Evolutionary conservation across 2,888 invertebrate genomes (phyloP).

Genomic region (Pseudococcus jackbeardsleyi): DNA sequence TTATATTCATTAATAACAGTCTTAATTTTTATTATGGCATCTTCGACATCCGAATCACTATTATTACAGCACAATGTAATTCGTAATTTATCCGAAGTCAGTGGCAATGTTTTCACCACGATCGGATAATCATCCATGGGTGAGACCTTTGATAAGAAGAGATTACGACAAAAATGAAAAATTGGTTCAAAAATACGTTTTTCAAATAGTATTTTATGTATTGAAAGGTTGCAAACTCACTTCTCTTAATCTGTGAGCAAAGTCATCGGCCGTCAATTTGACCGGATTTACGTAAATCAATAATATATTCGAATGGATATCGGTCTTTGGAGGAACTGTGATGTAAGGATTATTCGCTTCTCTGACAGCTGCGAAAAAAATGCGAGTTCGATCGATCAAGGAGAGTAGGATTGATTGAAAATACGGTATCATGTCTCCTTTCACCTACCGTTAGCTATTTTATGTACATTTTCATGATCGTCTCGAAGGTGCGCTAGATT

Average conservation of each 20-base stretch:
- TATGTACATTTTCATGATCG: slow-evolving; percentile 81
- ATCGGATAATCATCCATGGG: no score
- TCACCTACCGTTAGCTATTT: slow-evolving; percentile 81
- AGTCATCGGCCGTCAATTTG: slow-evolving; percentile 73
- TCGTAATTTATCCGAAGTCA: no score
- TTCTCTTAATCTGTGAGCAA: slow-evolving; percentile 73
- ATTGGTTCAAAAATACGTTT: no score
- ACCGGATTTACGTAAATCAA: slow-evolving; percentile 75
- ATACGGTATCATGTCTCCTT: no score
- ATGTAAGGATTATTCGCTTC: slow-evolving; percentile 60
- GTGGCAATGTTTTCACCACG: slow-evolving; percentile 1
- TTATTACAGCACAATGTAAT: no score
- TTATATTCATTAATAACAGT: not conserved
- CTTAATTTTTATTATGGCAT: slow-evolving; percentile 57
- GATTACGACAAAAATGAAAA: no score
- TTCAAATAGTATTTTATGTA: no score
- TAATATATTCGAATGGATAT: slow-evolving; percentile 84
- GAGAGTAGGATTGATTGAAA: no score
- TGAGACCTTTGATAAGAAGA: no score
- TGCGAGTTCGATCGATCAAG: no score
- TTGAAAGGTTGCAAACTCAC: slow-evolving; percentile 67
- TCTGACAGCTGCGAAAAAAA: slow-evolving; percentile 75
- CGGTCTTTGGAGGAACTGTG: slow-evolving; percentile 74
- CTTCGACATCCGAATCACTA: slow-evolving; percentile 39
- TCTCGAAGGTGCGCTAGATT: slow-evolving; percentile 78